Base-by-base conservation (phyloP, 2,797 vertebrate species). In the Helarctos malayanus region DNA sequence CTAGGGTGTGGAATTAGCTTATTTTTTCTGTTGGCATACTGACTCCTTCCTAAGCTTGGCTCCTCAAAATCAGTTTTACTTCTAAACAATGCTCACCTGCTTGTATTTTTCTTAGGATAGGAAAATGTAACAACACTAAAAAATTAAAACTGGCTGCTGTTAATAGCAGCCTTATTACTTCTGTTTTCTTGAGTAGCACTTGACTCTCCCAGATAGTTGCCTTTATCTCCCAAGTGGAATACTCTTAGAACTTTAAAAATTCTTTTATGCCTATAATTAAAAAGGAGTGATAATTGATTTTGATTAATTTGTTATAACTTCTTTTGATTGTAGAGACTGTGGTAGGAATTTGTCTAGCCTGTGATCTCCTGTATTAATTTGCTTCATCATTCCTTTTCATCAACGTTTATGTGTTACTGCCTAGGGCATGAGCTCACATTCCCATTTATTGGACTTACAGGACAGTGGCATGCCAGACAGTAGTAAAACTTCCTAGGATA, bases 381-480 rank as follows among this genome's bases (percentile, higher is more conserved):
- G 54, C 15, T 32, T 89, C 54, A 49, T 87, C 63, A 5, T 95
- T 63, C 47, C 59, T 32, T 96, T 93, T 93, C 71, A 68, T 95
- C 76, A 19, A 79, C 54, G 56, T 57, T 81, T 88, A n/a, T 41
- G 47, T 47, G 56, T 97, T 71, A 96, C 84, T 97, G 91, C 59
- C 54, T 45, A n/a, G 93, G 94, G 91, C 95, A 92, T 97, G 97
- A 98, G 97, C 54, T 82, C 95, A 38, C 25, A 0, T 80, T 91
- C 82, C 88, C 73, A 35, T 97, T 98, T 94, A 59, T 88, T 96
- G 84, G 38, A 94, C 88, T 94, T 65, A 65, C 25, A 41, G 19
- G 19, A 56, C 85, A 84, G 47, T 92, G 89, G 88, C 18, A 91
- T 83, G 49, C 84, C 15, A 89, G 54, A 86, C 59, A 35, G 61